Percentiles rank a stretch among this genome's conserved stretches.
phyloP scores from a whole-genome alignment of 2,113 vertebrate species.

The Willisornis vidua region DNA sequence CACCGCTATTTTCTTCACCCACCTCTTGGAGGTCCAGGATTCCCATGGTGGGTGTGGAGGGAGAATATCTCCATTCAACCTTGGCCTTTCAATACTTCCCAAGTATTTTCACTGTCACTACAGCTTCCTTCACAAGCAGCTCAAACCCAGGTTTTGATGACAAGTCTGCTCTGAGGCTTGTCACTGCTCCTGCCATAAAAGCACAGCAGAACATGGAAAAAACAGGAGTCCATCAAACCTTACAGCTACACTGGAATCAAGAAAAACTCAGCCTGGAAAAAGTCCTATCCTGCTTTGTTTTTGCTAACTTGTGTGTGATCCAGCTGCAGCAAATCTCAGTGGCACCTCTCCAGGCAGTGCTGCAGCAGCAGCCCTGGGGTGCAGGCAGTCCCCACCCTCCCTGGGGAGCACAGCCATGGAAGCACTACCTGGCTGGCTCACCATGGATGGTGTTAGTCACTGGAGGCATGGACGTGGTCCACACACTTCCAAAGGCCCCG shows the following conservation, averaged over 20 bases:
- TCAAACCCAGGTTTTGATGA: background rate
- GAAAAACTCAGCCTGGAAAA: background rate
- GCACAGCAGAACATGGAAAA: background rate
- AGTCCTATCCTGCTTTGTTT: background rate
- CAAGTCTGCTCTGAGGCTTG: background rate
- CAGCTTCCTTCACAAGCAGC: background rate
- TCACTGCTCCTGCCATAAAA: background rate
- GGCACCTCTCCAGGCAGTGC: accelerated
- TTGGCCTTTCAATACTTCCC: background rate
- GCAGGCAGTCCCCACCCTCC: background rate
- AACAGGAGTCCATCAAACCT: background rate
- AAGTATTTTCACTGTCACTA: background rate
- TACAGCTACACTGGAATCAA: accelerated
- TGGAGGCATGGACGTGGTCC: background rate
- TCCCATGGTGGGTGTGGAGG: background rate
- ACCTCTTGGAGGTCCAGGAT: background rate
- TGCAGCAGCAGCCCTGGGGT: accelerated
- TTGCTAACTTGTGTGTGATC: background rate
- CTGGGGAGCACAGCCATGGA: background rate
- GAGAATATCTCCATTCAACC: background rate
- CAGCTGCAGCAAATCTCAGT: background rate
- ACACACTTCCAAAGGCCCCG: background rate
- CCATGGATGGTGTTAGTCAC: accelerated
- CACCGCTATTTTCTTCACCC: background rate
- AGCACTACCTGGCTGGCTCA: background rate